phyloP scores from a whole-genome alignment of 2,797 vertebrate species.

The Coranthus polyacanthus region DNA sequence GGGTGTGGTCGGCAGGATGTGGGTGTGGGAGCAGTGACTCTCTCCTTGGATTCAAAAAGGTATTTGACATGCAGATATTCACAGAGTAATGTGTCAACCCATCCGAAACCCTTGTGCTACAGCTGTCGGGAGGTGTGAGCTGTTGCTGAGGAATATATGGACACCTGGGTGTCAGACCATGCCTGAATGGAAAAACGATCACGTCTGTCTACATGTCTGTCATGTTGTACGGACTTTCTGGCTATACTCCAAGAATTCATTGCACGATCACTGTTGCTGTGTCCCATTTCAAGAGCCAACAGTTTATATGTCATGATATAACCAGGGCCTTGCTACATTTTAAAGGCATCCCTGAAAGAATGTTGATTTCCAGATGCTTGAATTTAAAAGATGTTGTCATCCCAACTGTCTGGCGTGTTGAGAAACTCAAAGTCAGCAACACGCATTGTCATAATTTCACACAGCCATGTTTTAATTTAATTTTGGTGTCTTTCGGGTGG shows the following conservation, averaged over 20 bases:
- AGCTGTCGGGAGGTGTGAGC: slow-evolving; percentile 8
- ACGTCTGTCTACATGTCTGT: background rate
- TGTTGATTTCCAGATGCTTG: too few relatives aligned
- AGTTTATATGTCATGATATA: too few relatives aligned
- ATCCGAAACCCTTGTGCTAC: background rate
- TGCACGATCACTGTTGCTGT: background rate
- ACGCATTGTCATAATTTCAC: too few relatives aligned
- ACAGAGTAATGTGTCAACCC: background rate
- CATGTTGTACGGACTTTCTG: slow-evolving; percentile 9
- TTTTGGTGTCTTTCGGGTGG: too few relatives aligned
- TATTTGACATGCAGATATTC: slow-evolving; percentile 33
- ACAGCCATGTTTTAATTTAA: too few relatives aligned
- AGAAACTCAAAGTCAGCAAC: too few relatives aligned
- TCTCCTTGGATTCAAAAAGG: slow-evolving; percentile 12
- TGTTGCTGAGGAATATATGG: slow-evolving; percentile 17
- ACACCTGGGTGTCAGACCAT: slow-evolving; percentile 32
- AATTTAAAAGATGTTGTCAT: too few relatives aligned
- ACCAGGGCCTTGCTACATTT: too few relatives aligned
- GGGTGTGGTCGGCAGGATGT: slow-evolving; percentile 57
- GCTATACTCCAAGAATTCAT: slow-evolving; percentile 3
- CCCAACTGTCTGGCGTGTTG: too few relatives aligned
- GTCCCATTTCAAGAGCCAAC: background rate
- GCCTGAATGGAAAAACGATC: slow-evolving; percentile 28
- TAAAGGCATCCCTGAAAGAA: too few relatives aligned
- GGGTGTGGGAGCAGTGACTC: slow-evolving; percentile 23